These are phyloP conservation scores for Antechinus stuartii DNA, from an alignment of 2,113 vertebrate species.

Conservation along the genomic window DNA sequence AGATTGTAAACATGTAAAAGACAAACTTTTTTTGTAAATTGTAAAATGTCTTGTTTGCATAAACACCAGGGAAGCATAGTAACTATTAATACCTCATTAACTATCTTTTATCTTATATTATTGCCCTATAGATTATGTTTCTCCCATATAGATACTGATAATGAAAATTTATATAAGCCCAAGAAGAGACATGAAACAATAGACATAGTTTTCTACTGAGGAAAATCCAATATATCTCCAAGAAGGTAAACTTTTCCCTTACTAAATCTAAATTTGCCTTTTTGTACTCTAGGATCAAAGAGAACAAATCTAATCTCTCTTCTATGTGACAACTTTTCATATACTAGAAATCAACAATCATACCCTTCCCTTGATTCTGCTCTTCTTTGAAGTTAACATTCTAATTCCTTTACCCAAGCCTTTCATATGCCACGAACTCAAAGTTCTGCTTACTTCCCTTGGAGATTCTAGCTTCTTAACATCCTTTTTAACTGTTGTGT, in stretches of 20 bases:
- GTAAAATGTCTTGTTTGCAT: neutral
- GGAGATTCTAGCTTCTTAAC: neutral
- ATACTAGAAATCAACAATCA: neutral
- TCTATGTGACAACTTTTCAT: neutral
- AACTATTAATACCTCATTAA: neutral
- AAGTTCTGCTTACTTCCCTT: neutral
- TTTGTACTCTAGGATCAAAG: neutral
- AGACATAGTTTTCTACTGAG: neutral
- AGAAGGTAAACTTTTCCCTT: neutral
- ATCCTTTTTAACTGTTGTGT: neutral
- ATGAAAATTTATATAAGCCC: conserved; percentile 36
- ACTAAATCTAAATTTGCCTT: neutral
- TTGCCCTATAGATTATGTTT: conserved; percentile 15
- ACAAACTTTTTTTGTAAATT: conserved; percentile 19
- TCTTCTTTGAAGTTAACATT: neutral
- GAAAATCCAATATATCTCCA: neutral
- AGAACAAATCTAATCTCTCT: neutral
- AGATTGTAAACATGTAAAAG: neutral
- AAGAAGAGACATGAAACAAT: conserved; percentile 18
- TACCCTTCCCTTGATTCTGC: neutral
- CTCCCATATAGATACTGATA: conserved; percentile 4
- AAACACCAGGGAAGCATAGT: neutral
- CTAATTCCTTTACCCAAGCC: neutral
- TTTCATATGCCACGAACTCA: neutral
- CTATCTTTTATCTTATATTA: neutral